These are phyloP conservation scores for Antheraea assamensis DNA, from an alignment of 2,888 invertebrate genomes.

Conservation along the genomic window DNA sequence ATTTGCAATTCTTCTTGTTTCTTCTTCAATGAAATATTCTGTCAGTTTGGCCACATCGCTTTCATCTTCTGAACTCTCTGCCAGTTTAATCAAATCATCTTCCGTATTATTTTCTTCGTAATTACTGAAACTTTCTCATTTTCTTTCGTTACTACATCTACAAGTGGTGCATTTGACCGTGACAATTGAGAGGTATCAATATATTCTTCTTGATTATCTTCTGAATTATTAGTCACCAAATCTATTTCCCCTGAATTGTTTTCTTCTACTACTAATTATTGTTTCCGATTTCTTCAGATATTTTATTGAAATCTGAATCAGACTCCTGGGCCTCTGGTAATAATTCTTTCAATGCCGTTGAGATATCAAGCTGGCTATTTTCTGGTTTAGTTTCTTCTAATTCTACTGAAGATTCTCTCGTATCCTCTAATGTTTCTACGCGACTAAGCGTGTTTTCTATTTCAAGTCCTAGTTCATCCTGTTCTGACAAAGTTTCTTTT, in stretches of 20 bases:
- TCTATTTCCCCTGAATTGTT: background rate
- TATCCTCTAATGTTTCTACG: slow-evolving; percentile 21
- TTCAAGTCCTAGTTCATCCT: slow-evolving; percentile 28
- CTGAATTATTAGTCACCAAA: background rate
- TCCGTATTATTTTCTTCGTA: slow-evolving; percentile 33
- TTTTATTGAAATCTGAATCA: background rate
- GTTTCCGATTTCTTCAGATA: background rate
- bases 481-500: slow-evolving; percentile 23
- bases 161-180: slow-evolving; percentile 28
- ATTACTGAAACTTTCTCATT: slow-evolving; percentile 9
- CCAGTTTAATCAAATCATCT: slow-evolving; percentile 42
- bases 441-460: slow-evolving; percentile 34
- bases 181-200: background rate
- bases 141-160: slow-evolving; percentile 23
- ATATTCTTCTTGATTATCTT: slow-evolving; percentile 22
- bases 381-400: slow-evolving; percentile 23
- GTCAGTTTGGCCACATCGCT: slow-evolving; percentile 48
- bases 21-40: slow-evolving; percentile 59
- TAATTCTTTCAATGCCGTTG: slow-evolving; percentile 17
- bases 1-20: slow-evolving; percentile 30
- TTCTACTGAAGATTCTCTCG: slow-evolving; percentile 16
- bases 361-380: slow-evolving; percentile 22
- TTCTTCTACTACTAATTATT: background rate
- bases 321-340: background rate
- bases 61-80: slow-evolving; percentile 42